Conservation (phyloP, 2,113 vertebrate species). For the Tauraco erythrolophus region DNA sequence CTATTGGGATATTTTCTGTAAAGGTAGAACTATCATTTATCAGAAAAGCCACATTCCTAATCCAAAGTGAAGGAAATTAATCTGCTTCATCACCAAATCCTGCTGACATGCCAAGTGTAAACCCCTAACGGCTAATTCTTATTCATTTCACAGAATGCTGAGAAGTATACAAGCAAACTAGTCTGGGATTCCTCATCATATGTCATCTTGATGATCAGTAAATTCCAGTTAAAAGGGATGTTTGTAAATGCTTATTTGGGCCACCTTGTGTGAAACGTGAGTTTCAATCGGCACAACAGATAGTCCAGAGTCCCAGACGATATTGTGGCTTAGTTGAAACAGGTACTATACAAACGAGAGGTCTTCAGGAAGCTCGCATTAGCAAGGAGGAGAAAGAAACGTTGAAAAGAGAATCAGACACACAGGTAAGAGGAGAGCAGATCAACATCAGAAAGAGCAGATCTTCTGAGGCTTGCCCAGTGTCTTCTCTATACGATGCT, state of each 20-base stretch:
- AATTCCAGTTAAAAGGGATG: not conserved
- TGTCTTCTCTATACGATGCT: not conserved
- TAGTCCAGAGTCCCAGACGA: not conserved
- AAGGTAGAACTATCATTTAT: not conserved
- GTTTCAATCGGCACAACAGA: not conserved
- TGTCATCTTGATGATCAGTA: not conserved
- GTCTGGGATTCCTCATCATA: not conserved
- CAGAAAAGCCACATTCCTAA: not conserved
- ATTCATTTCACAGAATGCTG: not conserved
- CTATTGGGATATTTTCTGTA: not conserved
- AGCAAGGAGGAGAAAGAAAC: not conserved
- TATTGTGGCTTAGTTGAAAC: not conserved
- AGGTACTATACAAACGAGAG: not conserved
- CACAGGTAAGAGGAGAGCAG: not conserved
- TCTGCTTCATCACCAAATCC: not conserved
- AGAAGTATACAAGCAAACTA: not conserved
- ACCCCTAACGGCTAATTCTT: not conserved
- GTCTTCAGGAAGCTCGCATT: not conserved
- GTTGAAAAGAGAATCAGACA: not conserved
- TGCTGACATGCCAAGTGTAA: not conserved
- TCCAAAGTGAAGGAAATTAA: not conserved
- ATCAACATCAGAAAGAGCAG: not conserved
- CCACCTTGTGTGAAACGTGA: not conserved
- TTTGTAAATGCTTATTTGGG: not conserved
- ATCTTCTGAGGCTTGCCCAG: not conserved